A percentile compares a stretch with the other conserved stretches of the same genome.
Evolutionary conservation across 2,797 vertebrate genomes (phyloP).

Genomic region (Molossus molossus): DNA sequence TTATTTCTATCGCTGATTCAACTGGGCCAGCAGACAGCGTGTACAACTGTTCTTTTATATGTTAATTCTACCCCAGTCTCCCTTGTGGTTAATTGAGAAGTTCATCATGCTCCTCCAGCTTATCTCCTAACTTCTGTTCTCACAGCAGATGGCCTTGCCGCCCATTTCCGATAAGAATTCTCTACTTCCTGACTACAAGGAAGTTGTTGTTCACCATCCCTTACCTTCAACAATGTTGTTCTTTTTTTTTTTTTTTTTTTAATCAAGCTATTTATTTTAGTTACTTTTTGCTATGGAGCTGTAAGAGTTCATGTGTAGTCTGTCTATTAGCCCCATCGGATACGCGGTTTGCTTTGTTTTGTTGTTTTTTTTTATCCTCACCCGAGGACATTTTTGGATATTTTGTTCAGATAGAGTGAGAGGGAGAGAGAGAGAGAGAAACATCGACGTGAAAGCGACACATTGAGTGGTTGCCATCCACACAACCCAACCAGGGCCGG

Average conservation of each 20-base stretch:
- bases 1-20: neutral
- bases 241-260: neutral
- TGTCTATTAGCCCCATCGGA: too few species aligned
- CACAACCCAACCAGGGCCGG: too few species aligned
- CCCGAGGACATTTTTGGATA: too few species aligned
- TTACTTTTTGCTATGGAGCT: too few species aligned
- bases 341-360: too few species aligned
- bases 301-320: too few species aligned
- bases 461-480: too few species aligned
- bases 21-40: neutral
- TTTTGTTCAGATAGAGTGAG: too few species aligned
- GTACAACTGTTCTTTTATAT: neutral
- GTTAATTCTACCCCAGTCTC: neutral
- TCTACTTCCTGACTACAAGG: conserved; percentile 3
- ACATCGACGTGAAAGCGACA: too few species aligned
- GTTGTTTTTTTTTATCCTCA: too few species aligned
- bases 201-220: neutral
- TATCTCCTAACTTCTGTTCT: neutral
- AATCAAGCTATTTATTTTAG: too few species aligned
- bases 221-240: neutral
- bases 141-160: neutral
- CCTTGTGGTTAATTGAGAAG: neutral
- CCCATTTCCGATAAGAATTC: neutral
- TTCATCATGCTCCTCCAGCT: neutral
- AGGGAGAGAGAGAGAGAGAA: too few species aligned